Evolutionary conservation across 2,888 invertebrate genomes (phyloP).

Genomic region (Listrodromus nycthemerus): DNA sequence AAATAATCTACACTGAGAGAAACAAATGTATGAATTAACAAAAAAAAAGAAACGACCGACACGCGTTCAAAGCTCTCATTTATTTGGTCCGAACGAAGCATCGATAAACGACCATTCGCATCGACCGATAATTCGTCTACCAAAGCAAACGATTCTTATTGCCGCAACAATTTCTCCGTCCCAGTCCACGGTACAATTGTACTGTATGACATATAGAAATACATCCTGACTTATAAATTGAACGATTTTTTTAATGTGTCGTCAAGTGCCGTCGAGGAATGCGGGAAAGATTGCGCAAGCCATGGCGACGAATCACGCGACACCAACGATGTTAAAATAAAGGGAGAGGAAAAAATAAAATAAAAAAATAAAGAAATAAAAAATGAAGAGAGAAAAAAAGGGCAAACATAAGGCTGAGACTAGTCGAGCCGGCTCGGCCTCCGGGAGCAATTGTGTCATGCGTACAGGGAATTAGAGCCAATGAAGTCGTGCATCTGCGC

Average conservation of each 20-base stretch:
- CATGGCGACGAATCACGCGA: conserved; percentile 60
- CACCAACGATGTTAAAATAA: conserved; percentile 39
- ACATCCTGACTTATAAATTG: not conserved
- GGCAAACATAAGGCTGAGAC: conserved; percentile 33
- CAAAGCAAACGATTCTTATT: not conserved
- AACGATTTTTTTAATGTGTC: not conserved
- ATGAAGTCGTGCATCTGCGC: conserved; percentile 70
- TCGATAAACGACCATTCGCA: too few relatives aligned
- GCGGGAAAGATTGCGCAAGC: conserved; percentile 60
- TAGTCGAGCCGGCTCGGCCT: conserved; percentile 38
- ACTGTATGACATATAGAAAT: not conserved
- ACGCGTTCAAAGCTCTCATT: too few relatives aligned
- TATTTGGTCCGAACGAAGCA: too few relatives aligned
- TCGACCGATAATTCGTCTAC: too few relatives aligned
- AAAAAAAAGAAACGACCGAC: too few relatives aligned
- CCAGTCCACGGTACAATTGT: not conserved
- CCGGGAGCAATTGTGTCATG: conserved; percentile 66
- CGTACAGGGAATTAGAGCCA: conserved; percentile 68
- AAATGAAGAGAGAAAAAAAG: conserved; percentile 41
- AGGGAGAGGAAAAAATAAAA: conserved; percentile 23
- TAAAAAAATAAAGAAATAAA: not conserved
- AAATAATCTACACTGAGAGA: too few relatives aligned
- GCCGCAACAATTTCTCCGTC: not conserved
- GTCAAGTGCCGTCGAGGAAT: conserved; percentile 39
- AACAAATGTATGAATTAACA: too few relatives aligned